phyloP scores from a whole-genome alignment of 1,140 invertebrate species.

The Drosophila arawakana region DNA sequence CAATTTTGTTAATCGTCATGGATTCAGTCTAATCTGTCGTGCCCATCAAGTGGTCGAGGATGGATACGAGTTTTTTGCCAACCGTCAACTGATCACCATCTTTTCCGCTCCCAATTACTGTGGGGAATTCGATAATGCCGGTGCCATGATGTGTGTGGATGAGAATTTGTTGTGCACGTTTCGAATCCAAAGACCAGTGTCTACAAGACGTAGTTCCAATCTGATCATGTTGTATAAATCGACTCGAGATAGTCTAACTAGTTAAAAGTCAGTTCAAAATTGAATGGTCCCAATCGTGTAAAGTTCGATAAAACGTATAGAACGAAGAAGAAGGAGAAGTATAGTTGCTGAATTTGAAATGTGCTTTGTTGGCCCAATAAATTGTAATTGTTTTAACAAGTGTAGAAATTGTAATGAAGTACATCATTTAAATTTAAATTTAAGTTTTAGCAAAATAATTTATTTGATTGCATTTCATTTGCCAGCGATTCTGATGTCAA shows the following conservation, averaged over 20 bases:
- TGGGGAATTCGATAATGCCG: conserved; percentile 99
- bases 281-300: background rate
- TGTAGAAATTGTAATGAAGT: background rate
- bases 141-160: conserved; percentile 99
- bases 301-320: background rate
- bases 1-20: conserved; percentile 96
- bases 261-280: background rate
- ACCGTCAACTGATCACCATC: conserved; percentile 97
- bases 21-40: conserved; percentile 97
- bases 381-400: conserved; percentile 6
- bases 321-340: background rate
- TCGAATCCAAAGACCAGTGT: conserved; percentile 72
- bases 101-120: conserved; percentile 95
- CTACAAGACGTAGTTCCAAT: background rate
- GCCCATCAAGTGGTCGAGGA: conserved; percentile 99
- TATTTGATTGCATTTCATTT: too few species aligned
- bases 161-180: conserved; percentile 99
- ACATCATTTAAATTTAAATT: too few species aligned
- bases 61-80: conserved; percentile 99
- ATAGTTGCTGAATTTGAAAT: background rate
- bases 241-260: background rate
- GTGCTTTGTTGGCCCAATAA: background rate
- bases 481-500: background rate
- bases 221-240: background rate
- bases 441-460: too few species aligned